phyloP scores from a whole-genome alignment of 2,113 vertebrate genomes.

The Chlamydotis undulata region DNA sequence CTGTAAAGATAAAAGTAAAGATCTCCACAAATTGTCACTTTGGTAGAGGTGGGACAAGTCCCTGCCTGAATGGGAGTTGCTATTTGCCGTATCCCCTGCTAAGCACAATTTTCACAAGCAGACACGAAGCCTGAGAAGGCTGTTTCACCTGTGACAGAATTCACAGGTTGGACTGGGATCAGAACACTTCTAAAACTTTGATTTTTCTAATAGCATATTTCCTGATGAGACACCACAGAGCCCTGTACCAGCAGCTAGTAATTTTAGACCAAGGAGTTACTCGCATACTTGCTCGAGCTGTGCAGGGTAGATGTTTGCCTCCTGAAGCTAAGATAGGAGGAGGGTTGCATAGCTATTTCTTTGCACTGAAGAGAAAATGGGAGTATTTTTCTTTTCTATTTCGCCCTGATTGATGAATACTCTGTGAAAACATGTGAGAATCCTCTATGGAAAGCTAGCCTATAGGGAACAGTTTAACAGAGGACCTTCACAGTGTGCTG shows the following conservation, averaged over 20 bases:
- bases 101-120: neutral
- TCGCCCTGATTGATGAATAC: neutral
- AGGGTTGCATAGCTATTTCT: neutral
- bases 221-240: neutral
- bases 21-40: neutral
- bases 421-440: neutral
- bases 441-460: neutral
- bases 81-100: neutral
- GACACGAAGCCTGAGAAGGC: accelerated
- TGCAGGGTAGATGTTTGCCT: neutral
- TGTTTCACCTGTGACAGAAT: neutral
- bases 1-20: neutral
- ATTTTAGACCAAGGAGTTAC: neutral
- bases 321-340: neutral
- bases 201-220: neutral
- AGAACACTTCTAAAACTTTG: neutral
- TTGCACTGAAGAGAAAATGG: neutral
- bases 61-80: neutral
- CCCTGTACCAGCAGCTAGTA: neutral
- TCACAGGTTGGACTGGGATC: neutral
- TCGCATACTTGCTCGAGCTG: neutral
- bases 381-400: neutral
- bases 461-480: neutral
- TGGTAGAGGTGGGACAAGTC: neutral
- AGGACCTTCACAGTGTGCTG: neutral